These are phyloP conservation scores for Sebastes taczanowskii DNA, from an alignment of 2,797 vertebrate species.

Conservation along the genomic window DNA sequence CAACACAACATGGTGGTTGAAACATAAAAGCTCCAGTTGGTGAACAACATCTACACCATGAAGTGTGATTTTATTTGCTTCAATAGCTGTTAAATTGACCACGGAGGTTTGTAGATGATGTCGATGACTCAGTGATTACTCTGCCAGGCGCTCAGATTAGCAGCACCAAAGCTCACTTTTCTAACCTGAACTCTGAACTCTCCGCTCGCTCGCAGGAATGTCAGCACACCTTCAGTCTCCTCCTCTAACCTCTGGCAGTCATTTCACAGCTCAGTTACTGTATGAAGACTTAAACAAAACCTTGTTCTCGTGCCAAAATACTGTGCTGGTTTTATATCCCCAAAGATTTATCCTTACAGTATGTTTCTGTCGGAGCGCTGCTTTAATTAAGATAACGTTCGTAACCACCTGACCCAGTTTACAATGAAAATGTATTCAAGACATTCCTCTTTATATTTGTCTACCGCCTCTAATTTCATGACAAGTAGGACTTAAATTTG, in stretches of 20 bases:
- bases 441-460: not conserved
- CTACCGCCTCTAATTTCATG: not conserved
- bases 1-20: not conserved
- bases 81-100: not conserved
- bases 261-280: constrained; percentile 6
- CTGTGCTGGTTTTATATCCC: not conserved
- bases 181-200: constrained; percentile 49
- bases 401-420: not conserved
- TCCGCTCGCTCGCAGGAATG: constrained; percentile 36
- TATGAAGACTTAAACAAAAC: not conserved
- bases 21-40: not conserved
- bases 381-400: not conserved
- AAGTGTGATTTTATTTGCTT: not conserved
- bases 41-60: not conserved
- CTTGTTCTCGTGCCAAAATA: not conserved
- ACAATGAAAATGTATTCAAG: not conserved
- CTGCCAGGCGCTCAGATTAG: constrained; percentile 17
- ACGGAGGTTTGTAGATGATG: not conserved
- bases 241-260: constrained; percentile 12
- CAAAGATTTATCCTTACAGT: not conserved
- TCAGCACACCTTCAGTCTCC: constrained; percentile 34
- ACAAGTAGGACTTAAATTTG: not conserved
- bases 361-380: not conserved
- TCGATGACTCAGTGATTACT: constrained; percentile 1
- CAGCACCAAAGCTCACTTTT: constrained; percentile 4